Conservation (phyloP, 1,140 invertebrate genomes). For the Aphidius ervi region DNA sequence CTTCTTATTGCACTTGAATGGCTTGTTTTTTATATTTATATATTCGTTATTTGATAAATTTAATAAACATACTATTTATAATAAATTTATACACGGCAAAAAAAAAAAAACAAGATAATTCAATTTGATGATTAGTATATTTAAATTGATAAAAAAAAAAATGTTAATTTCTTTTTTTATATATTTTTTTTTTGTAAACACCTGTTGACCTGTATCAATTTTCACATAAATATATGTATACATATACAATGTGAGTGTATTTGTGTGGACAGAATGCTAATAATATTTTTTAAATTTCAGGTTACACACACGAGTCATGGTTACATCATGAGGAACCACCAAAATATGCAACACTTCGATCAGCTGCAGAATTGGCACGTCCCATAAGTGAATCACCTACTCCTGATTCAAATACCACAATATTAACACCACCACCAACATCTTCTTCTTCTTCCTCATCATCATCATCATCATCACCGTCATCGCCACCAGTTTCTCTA, state of each 20-base stretch:
- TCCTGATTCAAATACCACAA: background rate
- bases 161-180: too few species aligned
- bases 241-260: too few species aligned
- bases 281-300: slow-evolving; percentile 31
- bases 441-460: slow-evolving; percentile 20
- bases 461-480: background rate
- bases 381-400: slow-evolving; percentile 32
- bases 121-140: background rate
- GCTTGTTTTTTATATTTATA: background rate
- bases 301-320: slow-evolving; percentile 51
- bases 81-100: too few species aligned
- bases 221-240: too few species aligned
- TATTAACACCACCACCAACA: too few species aligned
- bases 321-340: slow-evolving; percentile 52
- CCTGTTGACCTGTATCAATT: too few species aligned
- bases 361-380: slow-evolving; percentile 53
- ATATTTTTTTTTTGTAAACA: too few species aligned
- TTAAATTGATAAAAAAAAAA: background rate
- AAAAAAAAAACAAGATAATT: slow-evolving; percentile 2
- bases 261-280: background rate
- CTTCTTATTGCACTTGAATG: background rate
- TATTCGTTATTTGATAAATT: background rate
- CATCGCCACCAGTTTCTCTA: slow-evolving; percentile 29
- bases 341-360: slow-evolving; percentile 67
- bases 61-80: too few species aligned